phyloP scores from a whole-genome alignment of 2,113 vertebrate species.

The Pachyramphus minor region DNA sequence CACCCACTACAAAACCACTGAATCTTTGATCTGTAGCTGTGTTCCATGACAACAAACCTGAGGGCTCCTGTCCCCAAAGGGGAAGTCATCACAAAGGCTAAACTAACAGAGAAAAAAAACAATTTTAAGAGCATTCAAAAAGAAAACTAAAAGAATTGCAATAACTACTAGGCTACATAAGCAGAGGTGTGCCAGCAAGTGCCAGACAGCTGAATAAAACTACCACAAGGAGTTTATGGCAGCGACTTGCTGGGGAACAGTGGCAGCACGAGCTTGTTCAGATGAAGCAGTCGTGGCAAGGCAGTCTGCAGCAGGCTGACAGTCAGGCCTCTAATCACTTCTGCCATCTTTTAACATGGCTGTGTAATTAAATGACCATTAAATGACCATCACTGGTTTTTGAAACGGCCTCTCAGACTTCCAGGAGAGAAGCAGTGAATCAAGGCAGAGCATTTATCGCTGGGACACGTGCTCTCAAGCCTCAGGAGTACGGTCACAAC shows the following conservation, averaged over 20 bases:
- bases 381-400: neutral
- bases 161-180: conserved; percentile 44
- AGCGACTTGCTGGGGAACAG: neutral
- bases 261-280: neutral
- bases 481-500: neutral
- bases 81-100: neutral
- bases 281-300: neutral
- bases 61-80: neutral
- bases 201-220: neutral
- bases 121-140: neutral
- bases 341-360: neutral
- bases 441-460: neutral
- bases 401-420: neutral
- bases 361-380: neutral
- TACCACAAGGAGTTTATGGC: neutral
- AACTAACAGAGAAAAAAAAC: neutral
- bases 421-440: neutral
- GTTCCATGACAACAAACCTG: neutral
- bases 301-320: neutral
- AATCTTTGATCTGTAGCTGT: neutral
- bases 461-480: neutral
- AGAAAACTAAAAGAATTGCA: neutral
- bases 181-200: conserved; percentile 55
- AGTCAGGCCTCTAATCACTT: neutral
- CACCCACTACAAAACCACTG: neutral